Conservation (phyloP, 2,797 vertebrate genomes). For the Falco concolor region DNA sequence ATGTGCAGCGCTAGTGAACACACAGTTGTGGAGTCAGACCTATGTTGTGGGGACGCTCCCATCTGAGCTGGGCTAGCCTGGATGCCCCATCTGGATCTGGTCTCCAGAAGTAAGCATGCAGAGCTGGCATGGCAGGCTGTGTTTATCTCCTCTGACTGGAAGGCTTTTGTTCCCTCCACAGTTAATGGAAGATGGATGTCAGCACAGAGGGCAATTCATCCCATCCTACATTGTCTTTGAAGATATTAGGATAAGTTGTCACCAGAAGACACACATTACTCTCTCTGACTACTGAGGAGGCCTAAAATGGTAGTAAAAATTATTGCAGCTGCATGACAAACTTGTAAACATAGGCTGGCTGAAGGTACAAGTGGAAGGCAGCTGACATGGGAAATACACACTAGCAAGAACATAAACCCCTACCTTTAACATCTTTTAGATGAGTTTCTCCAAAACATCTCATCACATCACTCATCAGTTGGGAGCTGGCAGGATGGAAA, state of each 20-base stretch:
- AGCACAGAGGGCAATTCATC: background rate
- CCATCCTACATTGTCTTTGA: background rate
- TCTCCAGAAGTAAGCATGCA: background rate
- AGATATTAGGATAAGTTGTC: background rate
- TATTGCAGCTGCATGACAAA: background rate
- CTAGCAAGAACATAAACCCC: background rate
- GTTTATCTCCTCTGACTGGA: background rate
- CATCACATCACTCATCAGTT: background rate
- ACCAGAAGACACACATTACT: background rate
- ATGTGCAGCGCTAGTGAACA: background rate
- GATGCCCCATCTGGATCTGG: background rate
- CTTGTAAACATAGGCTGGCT: background rate
- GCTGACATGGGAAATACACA: background rate
- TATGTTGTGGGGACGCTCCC: background rate
- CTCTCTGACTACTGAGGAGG: background rate
- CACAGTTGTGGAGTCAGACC: accelerated
- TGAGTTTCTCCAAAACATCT: background rate
- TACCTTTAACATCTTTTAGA: background rate
- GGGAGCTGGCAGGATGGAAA: background rate
- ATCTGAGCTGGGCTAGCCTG: background rate
- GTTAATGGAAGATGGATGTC: background rate
- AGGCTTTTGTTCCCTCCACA: background rate
- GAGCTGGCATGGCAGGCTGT: background rate
- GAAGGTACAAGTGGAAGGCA: background rate
- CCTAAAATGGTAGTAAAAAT: background rate